Conservation (phyloP, 2,888 invertebrate species). For the Eristalis intricaria region DNA sequence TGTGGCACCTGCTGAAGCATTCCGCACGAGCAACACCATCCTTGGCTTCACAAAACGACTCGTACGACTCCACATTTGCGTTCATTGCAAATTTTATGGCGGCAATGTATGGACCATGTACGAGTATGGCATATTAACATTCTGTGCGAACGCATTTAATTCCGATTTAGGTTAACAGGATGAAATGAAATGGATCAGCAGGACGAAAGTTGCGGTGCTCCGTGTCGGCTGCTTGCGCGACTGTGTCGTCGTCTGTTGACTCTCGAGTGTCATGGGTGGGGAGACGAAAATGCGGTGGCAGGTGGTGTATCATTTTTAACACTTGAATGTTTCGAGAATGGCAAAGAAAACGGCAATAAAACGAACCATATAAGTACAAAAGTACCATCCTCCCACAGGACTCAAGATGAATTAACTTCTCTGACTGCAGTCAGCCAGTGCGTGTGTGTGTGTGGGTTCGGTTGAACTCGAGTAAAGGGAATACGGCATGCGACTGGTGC, state of each 20-base stretch:
- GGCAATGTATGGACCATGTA: background rate
- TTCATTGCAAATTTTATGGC: constrained; percentile 10
- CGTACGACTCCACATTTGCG: constrained; percentile 4
- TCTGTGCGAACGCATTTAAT: constrained; percentile 62
- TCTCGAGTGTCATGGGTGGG: constrained; percentile 15
- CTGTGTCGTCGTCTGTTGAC: background rate
- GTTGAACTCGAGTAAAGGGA: background rate
- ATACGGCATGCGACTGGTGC: background rate
- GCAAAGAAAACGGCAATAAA: constrained; percentile 39
- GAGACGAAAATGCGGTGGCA: background rate
- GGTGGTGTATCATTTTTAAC: constrained; percentile 51
- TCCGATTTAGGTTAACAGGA: constrained; percentile 68
- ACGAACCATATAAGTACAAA: constrained; percentile 39
- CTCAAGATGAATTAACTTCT: constrained; percentile 59
- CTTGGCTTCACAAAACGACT: constrained; percentile 19
- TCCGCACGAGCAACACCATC: constrained; percentile 29
- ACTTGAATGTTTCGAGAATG: constrained; percentile 44
- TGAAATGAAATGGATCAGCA: constrained; percentile 61
- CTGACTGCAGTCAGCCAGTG: background rate
- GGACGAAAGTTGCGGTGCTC: constrained; percentile 9
- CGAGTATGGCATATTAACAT: constrained; percentile 41
- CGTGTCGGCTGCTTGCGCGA: background rate
- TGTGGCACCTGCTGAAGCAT: constrained; percentile 36
- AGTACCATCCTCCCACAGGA: constrained; percentile 35
- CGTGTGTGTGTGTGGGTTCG: background rate